These are phyloP conservation scores for Pyrrhia umbra DNA, from an alignment of 2,888 invertebrate species.

Conservation along the genomic window DNA sequence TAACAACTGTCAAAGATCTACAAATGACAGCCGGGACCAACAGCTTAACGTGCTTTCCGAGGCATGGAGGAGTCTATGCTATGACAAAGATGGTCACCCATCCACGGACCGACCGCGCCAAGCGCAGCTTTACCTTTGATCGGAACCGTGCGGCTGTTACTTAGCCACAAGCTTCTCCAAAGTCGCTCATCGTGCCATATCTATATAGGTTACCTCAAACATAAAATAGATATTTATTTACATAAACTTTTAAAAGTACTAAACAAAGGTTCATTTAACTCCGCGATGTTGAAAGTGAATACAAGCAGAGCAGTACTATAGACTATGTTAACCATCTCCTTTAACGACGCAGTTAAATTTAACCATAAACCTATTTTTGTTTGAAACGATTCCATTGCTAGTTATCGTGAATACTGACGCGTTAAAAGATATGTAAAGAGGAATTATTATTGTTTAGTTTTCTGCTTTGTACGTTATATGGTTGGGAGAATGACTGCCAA, in stretches of 20 bases:
- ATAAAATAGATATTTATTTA: not conserved
- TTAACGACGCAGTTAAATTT: conserved; percentile 43
- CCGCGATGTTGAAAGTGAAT: not conserved
- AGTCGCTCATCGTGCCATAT: too few species aligned
- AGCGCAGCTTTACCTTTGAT: too few species aligned
- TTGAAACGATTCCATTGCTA: conserved; percentile 11
- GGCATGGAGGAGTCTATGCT: too few species aligned
- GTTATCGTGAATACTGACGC: conserved; percentile 17
- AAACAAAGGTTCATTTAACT: not conserved
- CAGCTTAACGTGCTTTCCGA: too few species aligned
- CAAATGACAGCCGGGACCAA: too few species aligned
- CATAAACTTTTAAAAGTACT: conserved; percentile 1
- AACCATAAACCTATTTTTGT: conserved; percentile 48
- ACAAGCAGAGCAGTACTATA: not conserved
- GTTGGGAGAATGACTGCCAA: not conserved
- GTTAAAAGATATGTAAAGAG: conserved; percentile 3
- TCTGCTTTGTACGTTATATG: not conserved
- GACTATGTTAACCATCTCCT: conserved; percentile 5
- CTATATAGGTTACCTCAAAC: not conserved
- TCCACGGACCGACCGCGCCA: too few species aligned
- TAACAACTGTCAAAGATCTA: too few species aligned
- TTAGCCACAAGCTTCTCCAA: too few species aligned
- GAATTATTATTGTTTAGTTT: not conserved
- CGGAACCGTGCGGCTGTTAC: too few species aligned
- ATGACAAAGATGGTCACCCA: too few species aligned